Evolutionary conservation across 2,888 invertebrate species (phyloP).

Genomic region (Serrognathus titanus): DNA sequence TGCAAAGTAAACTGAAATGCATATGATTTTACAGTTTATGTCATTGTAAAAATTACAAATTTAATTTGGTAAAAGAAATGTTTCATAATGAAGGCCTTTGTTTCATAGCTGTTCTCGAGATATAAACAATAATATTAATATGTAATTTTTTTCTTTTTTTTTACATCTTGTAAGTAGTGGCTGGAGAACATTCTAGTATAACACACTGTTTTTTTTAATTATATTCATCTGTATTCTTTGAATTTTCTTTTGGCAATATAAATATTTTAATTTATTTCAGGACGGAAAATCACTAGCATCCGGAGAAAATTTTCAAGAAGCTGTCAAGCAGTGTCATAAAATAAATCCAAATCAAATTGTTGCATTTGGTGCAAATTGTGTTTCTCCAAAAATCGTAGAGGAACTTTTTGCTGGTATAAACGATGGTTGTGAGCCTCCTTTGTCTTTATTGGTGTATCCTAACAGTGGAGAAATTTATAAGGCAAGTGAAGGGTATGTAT

Average conservation of each 20-base stretch:
- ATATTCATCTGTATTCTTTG: neutral
- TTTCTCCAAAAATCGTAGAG: conserved; percentile 60
- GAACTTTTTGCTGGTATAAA: conserved; percentile 55
- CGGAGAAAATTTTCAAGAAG: conserved; percentile 71
- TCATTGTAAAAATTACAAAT: too few relatives aligned
- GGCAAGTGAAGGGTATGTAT: conserved; percentile 57
- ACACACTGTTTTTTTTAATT: too few relatives aligned
- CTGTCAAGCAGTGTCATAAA: conserved; percentile 60
- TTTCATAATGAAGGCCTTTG: too few relatives aligned
- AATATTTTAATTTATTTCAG: conserved; percentile 24
- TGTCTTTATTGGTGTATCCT: conserved; percentile 81
- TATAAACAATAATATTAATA: too few relatives aligned
- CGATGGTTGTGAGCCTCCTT: conserved; percentile 41
- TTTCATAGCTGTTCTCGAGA: too few relatives aligned
- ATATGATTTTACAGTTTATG: neutral
- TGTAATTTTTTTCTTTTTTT: too few relatives aligned
- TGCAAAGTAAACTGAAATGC: conserved; percentile 61
- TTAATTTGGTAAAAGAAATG: too few relatives aligned
- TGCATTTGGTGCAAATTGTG: conserved; percentile 85
- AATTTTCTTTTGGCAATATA: neutral
- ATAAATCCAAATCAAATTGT: conserved; percentile 61
- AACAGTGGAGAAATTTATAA: conserved; percentile 81
- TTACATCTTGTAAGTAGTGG: neutral
- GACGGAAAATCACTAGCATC: conserved; percentile 62
- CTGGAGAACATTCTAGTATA: too few relatives aligned